These are phyloP conservation scores for Lasiurus cinereus DNA, from an alignment of 2,113 vertebrate genomes.

Conservation along the genomic window DNA sequence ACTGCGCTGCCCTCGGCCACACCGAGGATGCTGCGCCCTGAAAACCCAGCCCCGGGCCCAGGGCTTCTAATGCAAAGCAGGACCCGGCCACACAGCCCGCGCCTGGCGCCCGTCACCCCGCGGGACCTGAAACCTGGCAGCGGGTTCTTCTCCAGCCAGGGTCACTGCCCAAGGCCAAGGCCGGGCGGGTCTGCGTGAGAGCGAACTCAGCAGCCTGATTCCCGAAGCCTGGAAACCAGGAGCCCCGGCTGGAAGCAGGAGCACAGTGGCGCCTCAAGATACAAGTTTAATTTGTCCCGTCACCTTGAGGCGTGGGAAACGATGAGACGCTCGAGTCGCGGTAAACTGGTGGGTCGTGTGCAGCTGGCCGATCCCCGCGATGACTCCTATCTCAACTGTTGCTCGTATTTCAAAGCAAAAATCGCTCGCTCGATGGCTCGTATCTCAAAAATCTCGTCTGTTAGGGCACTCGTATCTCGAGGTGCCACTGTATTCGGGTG, in stretches of 20 bases:
- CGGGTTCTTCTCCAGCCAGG: constrained; percentile 36
- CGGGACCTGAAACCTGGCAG: neutral
- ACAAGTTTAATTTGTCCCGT: no score
- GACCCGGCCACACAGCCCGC: neutral
- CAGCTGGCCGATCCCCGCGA: no score
- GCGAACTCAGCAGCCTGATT: neutral
- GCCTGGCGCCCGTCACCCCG: neutral
- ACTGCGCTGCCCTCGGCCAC: neutral
- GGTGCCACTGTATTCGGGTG: no score
- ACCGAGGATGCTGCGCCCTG: neutral
- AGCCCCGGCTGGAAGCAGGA: neutral
- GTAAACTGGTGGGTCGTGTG: no score
- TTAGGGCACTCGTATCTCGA: no score
- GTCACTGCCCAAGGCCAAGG: neutral
- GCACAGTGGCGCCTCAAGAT: no score
- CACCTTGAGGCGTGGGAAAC: no score
- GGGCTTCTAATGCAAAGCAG: constrained; percentile 52
- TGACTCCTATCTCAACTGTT: no score
- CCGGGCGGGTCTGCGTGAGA: neutral
- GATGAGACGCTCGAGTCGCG: no score
- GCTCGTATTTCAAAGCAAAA: no score
- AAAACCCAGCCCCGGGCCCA: neutral
- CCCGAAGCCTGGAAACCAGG: neutral
- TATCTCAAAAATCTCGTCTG: no score
- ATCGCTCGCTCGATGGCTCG: no score